Base-by-base conservation (phyloP, 2,888 invertebrate species). In the Lasioglossum villosulum region DNA sequence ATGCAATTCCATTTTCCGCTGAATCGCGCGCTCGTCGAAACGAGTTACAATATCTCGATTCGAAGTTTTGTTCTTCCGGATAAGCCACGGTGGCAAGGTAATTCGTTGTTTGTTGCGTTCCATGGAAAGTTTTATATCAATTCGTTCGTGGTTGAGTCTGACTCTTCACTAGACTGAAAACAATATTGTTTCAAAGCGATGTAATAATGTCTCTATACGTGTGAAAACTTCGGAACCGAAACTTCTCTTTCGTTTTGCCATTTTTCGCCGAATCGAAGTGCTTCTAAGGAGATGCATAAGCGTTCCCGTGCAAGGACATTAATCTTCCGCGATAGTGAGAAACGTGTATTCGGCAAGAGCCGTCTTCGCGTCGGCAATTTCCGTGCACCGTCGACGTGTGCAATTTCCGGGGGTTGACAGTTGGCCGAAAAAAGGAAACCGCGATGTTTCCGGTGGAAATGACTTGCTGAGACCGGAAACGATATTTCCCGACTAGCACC, bases 341-440 rank as follows among this genome's bases (percentile, higher is more conserved):
- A 74, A 66, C 30, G 34, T 23, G n/a, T 52, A 52, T 71, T 37
- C 66, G 39, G 30, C 5, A 34, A 45, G 37, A 23, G 52, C 23
- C 34, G 30, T 48, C 30, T 37, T 34, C 52, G n/a, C 72, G 84
- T 71, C 75, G 75, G 45, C 76, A 48, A 80, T 72, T 83, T 83
- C 75, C 81, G 48, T 16, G 70, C 77, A n/a, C 14, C 59, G 19
- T 14, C 56, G 80, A 72, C 71, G 56, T 27, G 19, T 78, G 63
- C 78, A 82, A 84, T 84, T 84, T 82, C 84, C 84, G 78, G 30
- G 27, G 52, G 23, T 19, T 37, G 37, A 68, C 42, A n/a, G 16
- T 71, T 48, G 16, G 23, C 34, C 71, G 19, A 77, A 81, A 68
- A 68, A 80, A 68, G 73, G 72, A 74, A 84, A 63, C 75, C 52